phyloP scores from a whole-genome alignment of 2,113 vertebrate species.

The Sigmodon hispidus region DNA sequence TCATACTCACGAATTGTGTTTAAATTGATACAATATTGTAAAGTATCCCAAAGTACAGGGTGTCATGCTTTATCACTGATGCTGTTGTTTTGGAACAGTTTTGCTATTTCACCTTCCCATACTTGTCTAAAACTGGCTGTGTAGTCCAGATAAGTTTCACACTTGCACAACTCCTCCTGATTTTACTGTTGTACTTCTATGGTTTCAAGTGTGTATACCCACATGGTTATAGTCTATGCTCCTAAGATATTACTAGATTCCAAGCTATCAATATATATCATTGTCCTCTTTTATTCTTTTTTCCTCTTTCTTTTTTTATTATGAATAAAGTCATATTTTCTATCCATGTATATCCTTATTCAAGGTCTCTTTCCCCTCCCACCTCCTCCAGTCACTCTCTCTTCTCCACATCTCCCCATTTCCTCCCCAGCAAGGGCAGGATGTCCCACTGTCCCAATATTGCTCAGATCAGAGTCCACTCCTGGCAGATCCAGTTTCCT shows the following conservation, averaged over 20 bases:
- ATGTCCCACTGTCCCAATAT: too few species aligned
- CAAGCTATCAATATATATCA: neutral
- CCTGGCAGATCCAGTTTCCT: too few species aligned
- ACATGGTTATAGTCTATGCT: neutral
- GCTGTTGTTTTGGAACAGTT: neutral
- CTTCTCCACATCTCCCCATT: too few species aligned
- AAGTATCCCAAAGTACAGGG: neutral
- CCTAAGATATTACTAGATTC: neutral
- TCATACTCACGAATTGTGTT: neutral
- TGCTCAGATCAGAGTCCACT: too few species aligned
- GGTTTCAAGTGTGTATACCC: neutral
- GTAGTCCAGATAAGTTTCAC: neutral
- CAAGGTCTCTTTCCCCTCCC: too few species aligned
- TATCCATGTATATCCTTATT: too few species aligned
- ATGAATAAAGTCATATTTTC: too few species aligned
- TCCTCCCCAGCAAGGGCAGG: too few species aligned
- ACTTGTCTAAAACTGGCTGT: neutral
- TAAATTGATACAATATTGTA: neutral
- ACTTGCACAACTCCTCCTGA: neutral
- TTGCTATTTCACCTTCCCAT: neutral
- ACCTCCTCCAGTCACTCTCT: too few species aligned
- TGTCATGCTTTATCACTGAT: neutral
- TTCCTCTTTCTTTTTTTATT: too few species aligned
- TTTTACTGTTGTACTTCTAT: neutral
- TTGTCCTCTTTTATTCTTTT: neutral